A percentile compares a stretch with the other conserved stretches of the same genome.
Conservation (phyloP, 2,113 vertebrate species). For the Brienomyrus brachyistius region DNA sequence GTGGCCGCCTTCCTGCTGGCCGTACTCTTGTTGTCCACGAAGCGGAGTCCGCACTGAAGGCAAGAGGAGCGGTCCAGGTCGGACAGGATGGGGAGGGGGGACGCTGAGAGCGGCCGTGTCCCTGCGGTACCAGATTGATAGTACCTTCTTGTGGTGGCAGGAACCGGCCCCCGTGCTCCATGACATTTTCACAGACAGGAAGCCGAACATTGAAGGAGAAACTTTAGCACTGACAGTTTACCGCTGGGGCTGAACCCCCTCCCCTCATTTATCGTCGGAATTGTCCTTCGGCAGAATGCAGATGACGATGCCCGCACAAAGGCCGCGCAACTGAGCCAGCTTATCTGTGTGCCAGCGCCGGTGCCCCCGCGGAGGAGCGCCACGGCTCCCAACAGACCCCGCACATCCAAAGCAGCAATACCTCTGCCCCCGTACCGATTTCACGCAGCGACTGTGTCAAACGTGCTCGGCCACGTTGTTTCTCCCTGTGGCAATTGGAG, state of each 20-base stretch:
- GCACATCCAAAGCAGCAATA: not conserved
- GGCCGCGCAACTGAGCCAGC: not conserved
- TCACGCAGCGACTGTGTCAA: not conserved
- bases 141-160: not conserved
- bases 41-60: constrained; percentile 32
- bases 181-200: not conserved
- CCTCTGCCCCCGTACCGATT: constrained; percentile 5
- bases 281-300: not conserved
- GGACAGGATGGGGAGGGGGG: not conserved
- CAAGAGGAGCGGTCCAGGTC: not conserved
- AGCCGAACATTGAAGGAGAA: not conserved
- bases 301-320: not conserved
- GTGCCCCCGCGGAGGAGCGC: not conserved
- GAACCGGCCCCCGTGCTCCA: not conserved
- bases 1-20: constrained; percentile 60
- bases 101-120: not conserved
- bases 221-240: not conserved
- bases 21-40: constrained; percentile 65
- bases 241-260: too few species aligned
- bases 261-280: not conserved
- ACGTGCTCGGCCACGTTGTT: not conserved
- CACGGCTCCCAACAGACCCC: not conserved
- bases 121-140: not conserved
- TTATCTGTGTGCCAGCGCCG: not conserved
- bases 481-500: constrained; percentile 31